Evolutionary conservation across 2,888 invertebrate species (phyloP).

Genomic region (Parnassius apollo): DNA sequence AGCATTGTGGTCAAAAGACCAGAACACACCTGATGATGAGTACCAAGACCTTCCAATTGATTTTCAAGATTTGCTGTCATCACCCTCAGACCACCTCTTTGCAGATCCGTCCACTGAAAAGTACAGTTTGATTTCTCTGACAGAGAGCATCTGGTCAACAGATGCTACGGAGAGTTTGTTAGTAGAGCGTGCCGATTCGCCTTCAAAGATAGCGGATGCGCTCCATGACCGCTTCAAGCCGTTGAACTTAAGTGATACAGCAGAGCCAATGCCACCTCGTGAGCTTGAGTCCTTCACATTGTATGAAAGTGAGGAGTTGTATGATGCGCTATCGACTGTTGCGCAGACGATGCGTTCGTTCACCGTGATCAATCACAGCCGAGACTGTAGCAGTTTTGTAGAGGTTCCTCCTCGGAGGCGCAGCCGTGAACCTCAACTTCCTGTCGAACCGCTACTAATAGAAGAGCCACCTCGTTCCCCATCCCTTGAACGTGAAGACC

Average conservation of each 20-base stretch:
- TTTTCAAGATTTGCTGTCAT: slow-evolving; percentile 80
- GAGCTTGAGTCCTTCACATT: slow-evolving; percentile 56
- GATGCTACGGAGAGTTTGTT: slow-evolving; percentile 42
- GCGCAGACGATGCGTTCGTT: slow-evolving; percentile 74
- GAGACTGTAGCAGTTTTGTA: slow-evolving; percentile 82
- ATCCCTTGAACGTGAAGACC: slow-evolving; percentile 82
- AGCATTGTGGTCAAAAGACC: slow-evolving; percentile 83
- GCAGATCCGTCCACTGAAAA: slow-evolving; percentile 66
- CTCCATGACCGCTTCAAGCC: slow-evolving; percentile 56
- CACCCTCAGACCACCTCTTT: slow-evolving; percentile 76
- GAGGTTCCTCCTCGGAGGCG: slow-evolving; percentile 76
- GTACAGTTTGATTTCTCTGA: slow-evolving; percentile 55
- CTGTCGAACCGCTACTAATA: slow-evolving; percentile 28
- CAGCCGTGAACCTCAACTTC: slow-evolving; percentile 29
- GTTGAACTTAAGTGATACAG: slow-evolving; percentile 47
- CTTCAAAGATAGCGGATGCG: slow-evolving; percentile 46
- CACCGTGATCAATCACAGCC: slow-evolving; percentile 82
- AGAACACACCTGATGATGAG: slow-evolving; percentile 76
- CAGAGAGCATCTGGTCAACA: slow-evolving; percentile 61
- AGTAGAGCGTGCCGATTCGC: slow-evolving; percentile 39
- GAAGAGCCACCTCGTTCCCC: slow-evolving; percentile 80
- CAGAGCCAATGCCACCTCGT: slow-evolving; percentile 38
- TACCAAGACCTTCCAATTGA: slow-evolving; percentile 83
- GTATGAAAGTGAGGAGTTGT: slow-evolving; percentile 62
- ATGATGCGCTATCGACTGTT: slow-evolving; percentile 62